phyloP scores from a whole-genome alignment of 2,888 invertebrate genomes.

The Euplagia quadripunctaria region DNA sequence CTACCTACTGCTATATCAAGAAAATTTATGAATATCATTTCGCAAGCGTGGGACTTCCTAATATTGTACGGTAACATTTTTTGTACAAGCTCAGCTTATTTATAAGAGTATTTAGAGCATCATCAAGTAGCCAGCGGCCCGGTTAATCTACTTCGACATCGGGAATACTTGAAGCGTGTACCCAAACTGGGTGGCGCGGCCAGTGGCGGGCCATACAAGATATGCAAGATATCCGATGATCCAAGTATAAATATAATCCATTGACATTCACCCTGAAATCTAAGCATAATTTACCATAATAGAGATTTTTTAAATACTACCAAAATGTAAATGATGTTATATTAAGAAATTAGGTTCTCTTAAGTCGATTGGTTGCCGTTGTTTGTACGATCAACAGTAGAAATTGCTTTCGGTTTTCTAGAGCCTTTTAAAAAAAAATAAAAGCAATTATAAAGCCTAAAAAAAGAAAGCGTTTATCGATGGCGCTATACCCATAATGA shows the following conservation, averaged over 20 bases:
- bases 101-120: constrained; percentile 45
- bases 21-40: not conserved
- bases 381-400: not conserved
- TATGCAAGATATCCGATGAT: constrained; percentile 11
- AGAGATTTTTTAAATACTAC: not conserved
- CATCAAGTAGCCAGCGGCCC: constrained; percentile 45
- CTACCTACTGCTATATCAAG: not conserved
- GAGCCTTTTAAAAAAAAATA: too few species aligned
- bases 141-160: constrained; percentile 39
- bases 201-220: constrained; percentile 19
- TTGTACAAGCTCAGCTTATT: constrained; percentile 37
- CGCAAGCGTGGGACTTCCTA: not conserved
- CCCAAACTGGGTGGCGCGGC: constrained; percentile 28
- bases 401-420: too few species aligned
- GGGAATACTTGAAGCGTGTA: constrained; percentile 28
- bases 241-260: constrained; percentile 8
- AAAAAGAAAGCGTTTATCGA: too few species aligned
- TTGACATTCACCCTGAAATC: constrained; percentile 9
- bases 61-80: constrained; percentile 32
- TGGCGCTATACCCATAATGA: too few species aligned
- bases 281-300: not conserved
- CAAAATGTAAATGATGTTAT: not conserved
- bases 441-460: too few species aligned
- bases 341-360: not conserved
- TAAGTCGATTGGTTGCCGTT: not conserved